A percentile compares a stretch with the other conserved stretches of the same genome.
Evolutionary conservation across 2,797 vertebrate genomes (phyloP).

Genomic region (Anabacerthia variegaticeps): DNA sequence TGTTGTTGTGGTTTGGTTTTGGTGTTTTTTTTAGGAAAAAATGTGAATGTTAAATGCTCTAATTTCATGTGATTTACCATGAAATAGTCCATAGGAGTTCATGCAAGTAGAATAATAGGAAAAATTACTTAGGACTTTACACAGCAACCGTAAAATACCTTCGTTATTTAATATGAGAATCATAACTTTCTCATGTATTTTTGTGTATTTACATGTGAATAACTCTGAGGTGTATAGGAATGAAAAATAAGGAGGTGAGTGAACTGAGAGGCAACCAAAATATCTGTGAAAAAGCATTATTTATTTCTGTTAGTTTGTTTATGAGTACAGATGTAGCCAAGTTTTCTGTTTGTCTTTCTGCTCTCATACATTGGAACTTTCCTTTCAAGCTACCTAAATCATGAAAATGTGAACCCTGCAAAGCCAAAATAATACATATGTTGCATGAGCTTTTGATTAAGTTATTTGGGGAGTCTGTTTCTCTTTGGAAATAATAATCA

Average conservation of each 20-base stretch:
- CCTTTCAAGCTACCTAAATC: neutral
- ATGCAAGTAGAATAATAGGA: neutral
- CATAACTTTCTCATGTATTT: neutral
- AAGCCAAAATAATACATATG: neutral
- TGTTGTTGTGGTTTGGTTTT: neutral
- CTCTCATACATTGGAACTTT: neutral
- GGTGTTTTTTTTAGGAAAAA: neutral
- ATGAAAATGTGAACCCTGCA: neutral
- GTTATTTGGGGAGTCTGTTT: neutral
- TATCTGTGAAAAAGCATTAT: neutral
- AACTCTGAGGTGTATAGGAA: neutral
- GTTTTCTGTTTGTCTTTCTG: neutral
- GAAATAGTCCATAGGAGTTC: neutral
- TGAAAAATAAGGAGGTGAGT: neutral
- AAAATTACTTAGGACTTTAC: neutral
- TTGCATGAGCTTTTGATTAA: neutral
- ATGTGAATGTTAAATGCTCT: neutral
- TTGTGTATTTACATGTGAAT: neutral
- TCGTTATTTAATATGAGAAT: neutral
- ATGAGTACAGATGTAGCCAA: neutral
- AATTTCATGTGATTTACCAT: neutral
- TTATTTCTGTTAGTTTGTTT: neutral
- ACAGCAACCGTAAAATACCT: neutral
- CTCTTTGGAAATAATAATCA: neutral
- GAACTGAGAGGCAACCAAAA: neutral